Base-by-base conservation (phyloP, 1,140 invertebrate species). In the Calliopsis andreniformis region DNA sequence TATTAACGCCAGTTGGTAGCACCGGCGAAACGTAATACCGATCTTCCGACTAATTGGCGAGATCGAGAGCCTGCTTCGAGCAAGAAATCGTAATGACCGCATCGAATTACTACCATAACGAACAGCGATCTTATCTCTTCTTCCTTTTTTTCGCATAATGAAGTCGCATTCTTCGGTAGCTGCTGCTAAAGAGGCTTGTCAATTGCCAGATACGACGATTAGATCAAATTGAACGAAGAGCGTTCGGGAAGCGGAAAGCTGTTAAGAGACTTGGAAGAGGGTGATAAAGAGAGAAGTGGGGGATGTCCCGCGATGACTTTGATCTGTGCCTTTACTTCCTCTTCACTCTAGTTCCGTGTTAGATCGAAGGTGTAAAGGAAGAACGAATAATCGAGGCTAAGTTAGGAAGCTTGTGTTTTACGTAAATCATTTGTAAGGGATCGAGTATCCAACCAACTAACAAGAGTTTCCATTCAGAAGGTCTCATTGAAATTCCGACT, bases 401-500 rank as follows among this genome's bases (percentile, higher is more conserved):
- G n/a, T n/a, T n/a, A n/a, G n/a, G n/a, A n/a, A n/a, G n/a, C n/a
- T n/a, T n/a, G n/a, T n/a, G n/a, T n/a, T 39, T 39, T 39, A 39
- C 14, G 35, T 64, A 49, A 55, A 66, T 49, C 28, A 14, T 53
- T 25, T 2, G 14, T 25, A 49, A 56, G 20, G 18, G 28, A 20
- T 35, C 12, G 39, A 45, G n/a, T 14, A 35, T 39, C 53, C 2
- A 58, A 67, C 71, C 32, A 51, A 3, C n/a, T 23, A 12, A 10
- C 14, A n/a, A n/a, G 32, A 32, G 72, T 23, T 42, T 10, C 53
- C 63, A 75, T 66, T 58, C 45, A 20, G 20, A 43, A 59, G 43
- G 53, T 8, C 45, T 64, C 39, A 32, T 68, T 68, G 45, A 51
- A 56, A 45, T 75, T 75, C 71, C 62, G 18, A 2, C 25, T 10